Evolutionary conservation across 2,113 vertebrate genomes (phyloP), one percentile per base, ranked within the genome.

Genomic region (Fregata magnificens): DNA sequence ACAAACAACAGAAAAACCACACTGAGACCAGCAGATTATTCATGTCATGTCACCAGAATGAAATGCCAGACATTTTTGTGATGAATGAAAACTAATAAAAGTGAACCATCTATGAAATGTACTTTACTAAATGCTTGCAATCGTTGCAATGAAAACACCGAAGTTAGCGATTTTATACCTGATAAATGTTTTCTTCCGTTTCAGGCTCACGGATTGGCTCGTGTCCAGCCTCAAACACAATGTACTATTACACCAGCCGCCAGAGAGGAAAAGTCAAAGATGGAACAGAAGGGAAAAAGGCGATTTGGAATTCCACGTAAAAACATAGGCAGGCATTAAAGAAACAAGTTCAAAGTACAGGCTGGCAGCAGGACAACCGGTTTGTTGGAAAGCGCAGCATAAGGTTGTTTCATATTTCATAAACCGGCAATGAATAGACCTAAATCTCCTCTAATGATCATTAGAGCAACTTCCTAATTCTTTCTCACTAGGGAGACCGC

Each of bases 151-250:
- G 88, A 47, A 66, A 94, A 97, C 95, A 93, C 73, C 91, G 81
- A 95, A 63, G 92, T 56, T 38, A 97, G 95, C 44, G 87, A 66
- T 97, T 97, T 79, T 96, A 98, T 99, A 99, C 99, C 99, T 99
- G 99, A 99, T 99, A 99, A 99, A 99, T 99, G 99, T 99, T 99
- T 98, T 99, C 99, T 98, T 99, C 99, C 85, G 98, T 99, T 99
- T 99, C 99, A 95, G 99, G 99, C 98, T 99, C 99, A 98, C 99
- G 99, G 98, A 99, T 99, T 97, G 99, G 99, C 98, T 99, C 99
- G 82, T 99, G 99, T 99, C 99, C 99, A 98, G 99, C 99, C 99
- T 99, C 99, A 99, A 99, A 99, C 98, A 99, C 99, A 99, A 99
- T 99, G 99, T 99, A 99, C 99, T 99, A 99, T 98, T 97, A 98